phyloP scores from a whole-genome alignment of 2,888 invertebrate genomes.

The Actias luna region DNA sequence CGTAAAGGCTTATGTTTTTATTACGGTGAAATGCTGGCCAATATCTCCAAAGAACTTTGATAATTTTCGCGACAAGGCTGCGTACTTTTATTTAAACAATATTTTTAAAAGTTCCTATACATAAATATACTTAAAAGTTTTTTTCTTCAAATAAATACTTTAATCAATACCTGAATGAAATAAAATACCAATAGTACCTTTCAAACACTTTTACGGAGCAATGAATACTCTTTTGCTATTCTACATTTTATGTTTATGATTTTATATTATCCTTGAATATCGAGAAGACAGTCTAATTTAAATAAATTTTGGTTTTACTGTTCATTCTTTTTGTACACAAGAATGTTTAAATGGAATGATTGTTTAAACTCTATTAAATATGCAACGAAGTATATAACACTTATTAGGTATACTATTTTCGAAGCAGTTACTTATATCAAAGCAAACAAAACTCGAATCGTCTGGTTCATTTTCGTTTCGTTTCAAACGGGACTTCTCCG shows the following conservation, averaged over 20 bases:
- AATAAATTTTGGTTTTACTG: not conserved
- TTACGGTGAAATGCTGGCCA: not conserved
- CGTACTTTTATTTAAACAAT: not conserved
- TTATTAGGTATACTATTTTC: not conserved
- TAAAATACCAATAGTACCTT: not conserved
- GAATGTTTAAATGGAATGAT: too few relatives aligned
- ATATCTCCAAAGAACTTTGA: not conserved
- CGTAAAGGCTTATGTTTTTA: not conserved
- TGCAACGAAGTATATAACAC: not conserved
- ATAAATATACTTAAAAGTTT: too few relatives aligned
- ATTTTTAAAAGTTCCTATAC: too few relatives aligned
- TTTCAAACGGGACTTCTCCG: constrained; percentile 23
- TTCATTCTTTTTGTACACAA: not conserved
- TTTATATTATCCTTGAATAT: not conserved
- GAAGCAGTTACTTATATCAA: not conserved
- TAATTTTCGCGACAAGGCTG: not conserved
- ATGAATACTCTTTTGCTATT: not conserved
- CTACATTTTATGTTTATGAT: not conserved
- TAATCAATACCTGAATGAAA: too few relatives aligned
- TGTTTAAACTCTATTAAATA: not conserved
- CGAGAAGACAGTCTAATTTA: not conserved
- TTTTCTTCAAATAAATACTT: too few relatives aligned
- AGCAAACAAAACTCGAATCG: not conserved
- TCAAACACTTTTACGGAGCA: not conserved
- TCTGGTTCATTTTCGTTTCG: constrained; percentile 1